Evolutionary conservation across 64 coral and sea anemone genomes (phyloP).

Genomic region (Stichodactyla helianthus): DNA sequence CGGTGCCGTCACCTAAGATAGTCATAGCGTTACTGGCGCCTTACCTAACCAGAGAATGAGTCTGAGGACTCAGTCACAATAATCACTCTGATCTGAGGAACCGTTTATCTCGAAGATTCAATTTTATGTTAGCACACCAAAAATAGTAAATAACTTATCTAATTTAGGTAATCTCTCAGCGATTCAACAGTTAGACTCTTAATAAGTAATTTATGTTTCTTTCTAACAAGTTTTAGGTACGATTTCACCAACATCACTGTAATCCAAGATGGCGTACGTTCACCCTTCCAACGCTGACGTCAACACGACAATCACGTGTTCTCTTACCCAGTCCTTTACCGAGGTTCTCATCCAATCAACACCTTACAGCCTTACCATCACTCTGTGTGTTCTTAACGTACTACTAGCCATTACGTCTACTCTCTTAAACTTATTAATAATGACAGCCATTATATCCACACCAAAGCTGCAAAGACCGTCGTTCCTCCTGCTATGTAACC

Average conservation of each 20-base stretch:
- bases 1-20: too few relatives aligned
- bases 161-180: too few relatives aligned
- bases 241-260: background rate
- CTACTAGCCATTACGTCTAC: background rate
- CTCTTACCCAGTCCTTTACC: background rate
- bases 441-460: background rate
- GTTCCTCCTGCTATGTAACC: conserved; percentile 1
- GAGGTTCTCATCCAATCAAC: background rate
- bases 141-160: too few relatives aligned
- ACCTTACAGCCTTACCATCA: background rate
- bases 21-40: too few relatives aligned
- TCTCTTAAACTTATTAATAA: background rate
- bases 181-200: too few relatives aligned
- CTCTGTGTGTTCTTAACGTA: background rate
- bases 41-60: too few relatives aligned
- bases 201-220: too few relatives aligned
- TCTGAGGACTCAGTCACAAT: too few relatives aligned
- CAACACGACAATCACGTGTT: background rate
- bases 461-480: background rate
- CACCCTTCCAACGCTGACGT: background rate
- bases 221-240: background rate
- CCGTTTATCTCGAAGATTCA: too few relatives aligned
- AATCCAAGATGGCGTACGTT: background rate
- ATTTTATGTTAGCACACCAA: too few relatives aligned
- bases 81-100: too few relatives aligned